phyloP scores from a whole-genome alignment of 2,888 invertebrate genomes.

The Rhaphigaster nebulosa region DNA sequence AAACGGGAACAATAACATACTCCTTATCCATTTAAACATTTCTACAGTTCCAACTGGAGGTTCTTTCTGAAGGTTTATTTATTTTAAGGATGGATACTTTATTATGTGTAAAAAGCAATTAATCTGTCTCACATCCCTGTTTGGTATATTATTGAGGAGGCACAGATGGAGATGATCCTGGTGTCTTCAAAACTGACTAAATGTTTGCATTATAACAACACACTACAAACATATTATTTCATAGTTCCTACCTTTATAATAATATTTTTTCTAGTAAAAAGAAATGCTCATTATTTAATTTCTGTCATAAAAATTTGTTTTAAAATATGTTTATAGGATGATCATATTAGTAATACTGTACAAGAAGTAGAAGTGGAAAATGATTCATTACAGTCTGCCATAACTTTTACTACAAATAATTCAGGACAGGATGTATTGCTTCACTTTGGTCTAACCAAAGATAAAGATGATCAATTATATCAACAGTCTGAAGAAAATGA shows the following conservation, averaged over 20 bases:
- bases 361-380: constrained; percentile 57
- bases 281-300: background rate
- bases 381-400: constrained; percentile 59
- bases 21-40: too few species aligned
- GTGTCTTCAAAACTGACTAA: too few species aligned
- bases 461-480: constrained; percentile 60
- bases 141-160: too few species aligned
- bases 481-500: constrained; percentile 60
- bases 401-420: constrained; percentile 58
- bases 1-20: too few species aligned
- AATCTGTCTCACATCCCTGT: too few species aligned
- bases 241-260: background rate
- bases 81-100: too few species aligned
- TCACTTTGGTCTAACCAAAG: constrained; percentile 65
- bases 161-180: too few species aligned
- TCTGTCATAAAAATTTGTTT: background rate
- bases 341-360: constrained; percentile 52
- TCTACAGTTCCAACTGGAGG: too few species aligned
- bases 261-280: background rate
- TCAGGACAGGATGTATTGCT: constrained; percentile 66
- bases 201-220: too few species aligned
- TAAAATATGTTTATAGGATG: constrained; percentile 55
- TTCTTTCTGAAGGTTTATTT: too few species aligned
- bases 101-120: too few species aligned
- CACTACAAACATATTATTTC: background rate